A percentile compares a stretch with the other conserved stretches of the same genome.
Conservation (phyloP, 2,113 vertebrate species). For the Zeus faber region DNA sequence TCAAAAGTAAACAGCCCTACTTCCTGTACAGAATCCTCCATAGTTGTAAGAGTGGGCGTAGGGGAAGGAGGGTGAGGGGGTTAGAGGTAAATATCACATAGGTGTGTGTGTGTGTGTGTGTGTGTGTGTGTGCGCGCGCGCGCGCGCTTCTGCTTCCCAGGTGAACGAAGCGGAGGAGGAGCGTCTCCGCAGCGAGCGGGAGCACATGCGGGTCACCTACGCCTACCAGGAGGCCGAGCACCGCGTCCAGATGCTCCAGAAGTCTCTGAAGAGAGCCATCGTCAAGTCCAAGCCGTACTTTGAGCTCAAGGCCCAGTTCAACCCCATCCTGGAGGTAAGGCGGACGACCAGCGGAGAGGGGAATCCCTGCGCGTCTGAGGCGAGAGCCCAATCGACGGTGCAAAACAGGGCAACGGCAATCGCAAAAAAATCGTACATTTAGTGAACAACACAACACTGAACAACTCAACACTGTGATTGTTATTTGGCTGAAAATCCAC, state of each 20-base stretch:
- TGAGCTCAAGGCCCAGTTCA: constrained; percentile 93
- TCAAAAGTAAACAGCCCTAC: too few relatives aligned
- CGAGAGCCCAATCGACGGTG: too few relatives aligned
- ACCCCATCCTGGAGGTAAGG: constrained; percentile 87
- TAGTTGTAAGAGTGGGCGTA: too few relatives aligned
- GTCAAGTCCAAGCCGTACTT: constrained; percentile 94
- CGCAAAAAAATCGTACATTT: too few relatives aligned
- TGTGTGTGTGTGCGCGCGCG: background rate
- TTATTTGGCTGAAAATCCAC: too few relatives aligned
- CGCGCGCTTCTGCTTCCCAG: constrained; percentile 52
- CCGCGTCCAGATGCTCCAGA: constrained; percentile 87
- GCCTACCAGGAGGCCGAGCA: constrained; percentile 90
- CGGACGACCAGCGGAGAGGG: background rate
- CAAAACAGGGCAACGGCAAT: too few relatives aligned
- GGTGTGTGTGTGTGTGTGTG: constrained; percentile 1
- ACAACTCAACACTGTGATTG: too few relatives aligned
- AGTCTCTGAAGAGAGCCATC: constrained; percentile 86
- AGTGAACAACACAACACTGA: too few relatives aligned
- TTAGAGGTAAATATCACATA: too few relatives aligned
- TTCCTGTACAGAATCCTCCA: too few relatives aligned
- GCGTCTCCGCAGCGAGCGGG: constrained; percentile 85
- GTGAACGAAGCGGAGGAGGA: constrained; percentile 94
- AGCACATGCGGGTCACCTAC: constrained; percentile 88
- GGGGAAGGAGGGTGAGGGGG: too few relatives aligned
- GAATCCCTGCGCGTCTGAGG: too few relatives aligned